Base-by-base conservation (phyloP, 2,888 invertebrate species). In the Drosophila greeni region DNA sequence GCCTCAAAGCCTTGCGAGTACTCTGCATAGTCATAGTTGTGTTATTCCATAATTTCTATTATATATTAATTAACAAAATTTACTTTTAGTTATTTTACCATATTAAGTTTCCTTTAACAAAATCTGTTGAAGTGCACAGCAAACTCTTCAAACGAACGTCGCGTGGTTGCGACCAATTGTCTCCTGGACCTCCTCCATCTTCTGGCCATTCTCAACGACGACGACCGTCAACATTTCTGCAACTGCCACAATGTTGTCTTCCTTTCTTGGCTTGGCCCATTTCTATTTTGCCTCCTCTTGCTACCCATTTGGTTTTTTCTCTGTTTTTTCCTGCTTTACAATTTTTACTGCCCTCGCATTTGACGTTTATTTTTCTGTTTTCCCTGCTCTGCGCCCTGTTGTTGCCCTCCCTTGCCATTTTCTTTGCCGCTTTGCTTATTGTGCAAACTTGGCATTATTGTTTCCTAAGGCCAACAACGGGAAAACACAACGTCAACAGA, bases 361-460 rank as follows among this genome's bases (percentile, higher is more conserved):
- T 66, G 69, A 69, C 70, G 53, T 77, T 66, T 62, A 70, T 62
- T 73, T 59, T 61, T 66, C 40, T 53, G 62, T 65, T 66, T 71
- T 70, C 23, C 24, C 20, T 49, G 5, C 33, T 24, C 29, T 52
- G 53, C 52, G 29, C 14, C 56, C 54, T 33, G 53, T 42, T 55
- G n/a, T n/a, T n/a, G n/a, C 59, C 49, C 52, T 54, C 52, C 60
- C 51, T 34, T 55, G 58, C 34, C 56, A 65, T 67, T 72, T 72
- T 18, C 51, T 26, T 57, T 45, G 60, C 59, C 34, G 55, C 34
- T 34, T 26, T 56, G 55, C 74, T 75, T 75, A 82, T 82, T 86
- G 81, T 84, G 78, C 85, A 82, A 86, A 84, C 86, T 84, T 82
- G 82, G 78, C 82, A 79, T 84, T 85, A 86, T 85, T 85, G 82